Percentiles rank a stretch among this genome's conserved stretches.
phyloP scores from a whole-genome alignment of 2,797 vertebrate genomes.

The Melanotaenia trifasciata region DNA sequence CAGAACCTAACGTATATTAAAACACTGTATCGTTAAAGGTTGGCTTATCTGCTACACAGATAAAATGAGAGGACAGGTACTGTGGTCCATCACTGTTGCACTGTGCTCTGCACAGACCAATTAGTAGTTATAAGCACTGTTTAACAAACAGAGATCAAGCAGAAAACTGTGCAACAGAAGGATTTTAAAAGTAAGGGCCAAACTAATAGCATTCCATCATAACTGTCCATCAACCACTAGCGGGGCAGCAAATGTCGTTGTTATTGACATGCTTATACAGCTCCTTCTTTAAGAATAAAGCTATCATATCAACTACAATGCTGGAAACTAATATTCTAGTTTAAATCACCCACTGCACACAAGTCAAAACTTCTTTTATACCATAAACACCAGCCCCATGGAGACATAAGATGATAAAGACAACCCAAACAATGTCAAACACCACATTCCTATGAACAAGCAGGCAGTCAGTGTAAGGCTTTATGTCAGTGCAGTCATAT shows the following conservation, averaged over 20 bases:
- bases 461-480: constrained; percentile 35
- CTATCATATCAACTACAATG: too few species aligned
- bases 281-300: background rate
- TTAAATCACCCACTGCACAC: background rate
- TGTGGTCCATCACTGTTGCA: background rate
- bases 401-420: constrained; percentile 11
- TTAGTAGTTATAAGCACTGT: constrained; percentile 37
- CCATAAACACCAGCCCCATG: background rate
- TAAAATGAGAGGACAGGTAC: constrained; percentile 1
- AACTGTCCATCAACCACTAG: constrained; percentile 1
- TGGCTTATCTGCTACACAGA: background rate
- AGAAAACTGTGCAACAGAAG: constrained; percentile 28
- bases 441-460: constrained; percentile 11
- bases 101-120: constrained; percentile 28
- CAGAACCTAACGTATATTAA: background rate
- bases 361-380: constrained; percentile 8
- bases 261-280: background rate
- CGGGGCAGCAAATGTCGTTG: background rate
- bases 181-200: constrained; percentile 1
- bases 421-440: constrained; percentile 17
- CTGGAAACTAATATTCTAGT: background rate
- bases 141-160: constrained; percentile 23
- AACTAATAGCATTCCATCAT: constrained; percentile 6
- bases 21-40: too few species aligned
- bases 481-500: constrained; percentile 39